Conservation (phyloP, 2,888 invertebrate genomes). For the Melitaea athalia region DNA sequence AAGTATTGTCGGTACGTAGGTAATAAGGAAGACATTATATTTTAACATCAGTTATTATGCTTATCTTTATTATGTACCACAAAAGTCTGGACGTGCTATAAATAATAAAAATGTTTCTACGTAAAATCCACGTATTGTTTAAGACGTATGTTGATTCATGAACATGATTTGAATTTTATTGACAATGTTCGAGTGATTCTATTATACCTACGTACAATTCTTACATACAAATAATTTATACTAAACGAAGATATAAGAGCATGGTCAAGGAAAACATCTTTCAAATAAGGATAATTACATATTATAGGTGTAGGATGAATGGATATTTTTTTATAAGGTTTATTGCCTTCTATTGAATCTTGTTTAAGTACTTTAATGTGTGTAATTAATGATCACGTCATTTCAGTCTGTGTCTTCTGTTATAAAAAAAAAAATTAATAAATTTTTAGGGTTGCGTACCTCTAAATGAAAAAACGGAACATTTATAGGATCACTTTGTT, state of each 20-base stretch:
- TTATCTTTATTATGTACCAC: neutral
- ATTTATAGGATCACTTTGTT: too few species aligned
- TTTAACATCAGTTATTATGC: slow-evolving; percentile 1
- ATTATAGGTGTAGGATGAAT: neutral
- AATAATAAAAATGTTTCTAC: slow-evolving; percentile 15
- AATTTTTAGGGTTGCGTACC: too few species aligned
- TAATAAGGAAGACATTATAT: slow-evolving; percentile 25
- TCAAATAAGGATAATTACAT: neutral
- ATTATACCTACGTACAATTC: neutral
- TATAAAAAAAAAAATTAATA: too few species aligned
- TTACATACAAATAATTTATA: slow-evolving; percentile 7
- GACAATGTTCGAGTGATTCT: neutral
- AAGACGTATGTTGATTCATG: slow-evolving; percentile 1
- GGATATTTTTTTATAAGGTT: neutral
- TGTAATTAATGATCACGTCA: neutral
- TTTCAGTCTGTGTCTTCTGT: neutral
- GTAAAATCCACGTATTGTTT: slow-evolving; percentile 20
- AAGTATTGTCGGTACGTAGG: neutral
- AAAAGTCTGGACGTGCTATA: slow-evolving; percentile 13
- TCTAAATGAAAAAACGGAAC: too few species aligned
- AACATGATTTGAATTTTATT: slow-evolving; percentile 9
- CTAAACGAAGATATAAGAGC: neutral
- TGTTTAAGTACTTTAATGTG: neutral
- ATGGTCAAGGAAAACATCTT: neutral
- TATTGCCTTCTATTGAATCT: neutral